Evolutionary conservation across 2,113 vertebrate species (phyloP), one percentile per base, ranked within the genome.

Genomic region (Gobio gobio): DNA sequence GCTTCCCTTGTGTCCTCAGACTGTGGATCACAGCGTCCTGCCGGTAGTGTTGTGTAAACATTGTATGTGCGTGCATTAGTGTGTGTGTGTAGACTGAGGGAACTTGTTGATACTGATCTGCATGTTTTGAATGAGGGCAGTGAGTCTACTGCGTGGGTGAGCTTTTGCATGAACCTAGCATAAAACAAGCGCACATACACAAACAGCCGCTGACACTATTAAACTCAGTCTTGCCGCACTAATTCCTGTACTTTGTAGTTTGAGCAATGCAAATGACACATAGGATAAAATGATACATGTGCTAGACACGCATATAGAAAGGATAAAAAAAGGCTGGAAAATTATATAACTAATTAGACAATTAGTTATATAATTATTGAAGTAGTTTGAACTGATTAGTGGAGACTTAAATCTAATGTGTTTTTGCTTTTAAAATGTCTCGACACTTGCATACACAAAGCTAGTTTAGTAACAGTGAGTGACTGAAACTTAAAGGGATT

Each of bases 31-130:
- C 75, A 68, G 40, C 43, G 26, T 78, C 73, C 85, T 88, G 51
- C 75, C 76, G 63, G 79, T 73, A 72, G 76, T 86, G 78, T 89
- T 89, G 58, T 88, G 87, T 87, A 87, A 85, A 89, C 78, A 82
- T 10, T 36, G 59, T 56, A 33, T 56, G 64, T 68, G 88, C 64
- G 88, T 43, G 87, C 58, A 64, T 85, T 51, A 70, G 72, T 56
- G 49, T 58, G 72, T 58, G 72, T 75, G 51, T 63, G 79, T 47
- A 59, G 54, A 85, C 43, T 29, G 88, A 88, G 89, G 88, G 89
- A 90, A 90, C 89, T 87, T 90, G 90, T 89, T 92, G 92, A 94
- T 93, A 90, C 85, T 89, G 88, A 93, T 94, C 92, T 93, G 90
- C 56, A 68, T 90, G 83, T 90, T 78, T 91, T 91, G 91, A 91